These are phyloP conservation scores for Chiloscyllium plagiosum DNA, from an alignment of 2,113 vertebrate species.

Conservation along the genomic window DNA sequence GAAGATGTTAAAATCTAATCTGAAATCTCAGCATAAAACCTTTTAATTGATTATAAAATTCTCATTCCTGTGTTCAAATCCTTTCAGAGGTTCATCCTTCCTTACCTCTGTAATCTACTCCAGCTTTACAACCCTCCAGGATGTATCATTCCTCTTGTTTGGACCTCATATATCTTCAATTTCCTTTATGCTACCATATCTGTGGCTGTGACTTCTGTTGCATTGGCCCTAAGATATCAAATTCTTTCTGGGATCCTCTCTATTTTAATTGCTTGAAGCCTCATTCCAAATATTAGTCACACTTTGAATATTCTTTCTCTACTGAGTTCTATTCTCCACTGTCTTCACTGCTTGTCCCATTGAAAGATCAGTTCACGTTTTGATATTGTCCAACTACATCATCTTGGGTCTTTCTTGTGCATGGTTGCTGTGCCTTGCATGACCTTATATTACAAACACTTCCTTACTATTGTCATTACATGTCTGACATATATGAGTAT, in stretches of 20 bases:
- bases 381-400: no score
- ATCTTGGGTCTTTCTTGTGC: no score
- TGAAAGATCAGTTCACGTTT: no score
- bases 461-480: no score
- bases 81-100: background rate
- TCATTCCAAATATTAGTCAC: no score
- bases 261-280: background rate
- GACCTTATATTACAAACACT: no score
- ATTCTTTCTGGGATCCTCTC: no score
- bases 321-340: no score
- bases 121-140: background rate
- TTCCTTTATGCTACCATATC: background rate
- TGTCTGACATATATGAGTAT: no score
- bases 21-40: background rate
- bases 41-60: background rate
- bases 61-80: background rate
- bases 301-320: no score
- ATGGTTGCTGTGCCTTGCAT: no score
- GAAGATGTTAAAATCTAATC: background rate
- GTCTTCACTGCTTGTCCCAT: no score
- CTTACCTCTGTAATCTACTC: background rate
- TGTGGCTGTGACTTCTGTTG: background rate
- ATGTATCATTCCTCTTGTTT: background rate
- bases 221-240: background rate
- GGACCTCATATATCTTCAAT: background rate